Percentiles rank a stretch among this genome's conserved stretches.
These are phyloP conservation scores for Astropecten irregularis DNA, from an alignment of 53 echinoderm and acorn worm species.

Conservation along the genomic window DNA sequence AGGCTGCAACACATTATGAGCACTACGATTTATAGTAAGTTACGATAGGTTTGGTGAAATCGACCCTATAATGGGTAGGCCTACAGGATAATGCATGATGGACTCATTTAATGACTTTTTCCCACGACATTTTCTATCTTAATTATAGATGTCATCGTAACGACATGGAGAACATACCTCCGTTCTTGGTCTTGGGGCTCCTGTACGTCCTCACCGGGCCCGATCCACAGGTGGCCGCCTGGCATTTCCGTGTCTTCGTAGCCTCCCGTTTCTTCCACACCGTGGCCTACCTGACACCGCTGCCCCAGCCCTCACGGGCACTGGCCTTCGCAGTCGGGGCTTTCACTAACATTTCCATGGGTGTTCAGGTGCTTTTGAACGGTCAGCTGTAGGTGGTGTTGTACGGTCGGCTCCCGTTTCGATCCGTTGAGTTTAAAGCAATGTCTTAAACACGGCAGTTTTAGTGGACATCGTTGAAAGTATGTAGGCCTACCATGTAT, in stretches of 20 bases:
- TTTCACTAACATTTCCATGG: constrained; percentile 69
- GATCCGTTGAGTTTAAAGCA: too few species aligned
- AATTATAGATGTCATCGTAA: constrained; percentile 79
- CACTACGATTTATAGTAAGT: too few species aligned
- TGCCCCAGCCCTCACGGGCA: constrained; percentile 73
- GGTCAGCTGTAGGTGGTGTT: background rate
- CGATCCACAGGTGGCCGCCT: constrained; percentile 35
- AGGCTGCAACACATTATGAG: too few species aligned
- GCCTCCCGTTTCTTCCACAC: constrained; percentile 74
- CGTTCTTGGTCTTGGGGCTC: constrained; percentile 73
- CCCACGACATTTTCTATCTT: too few species aligned
- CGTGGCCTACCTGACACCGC: constrained; percentile 66
- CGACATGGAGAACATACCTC: constrained; percentile 87
- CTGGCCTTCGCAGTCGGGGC: constrained; percentile 53
- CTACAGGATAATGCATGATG: too few species aligned
- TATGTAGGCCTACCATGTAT: too few species aligned
- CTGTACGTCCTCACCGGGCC: constrained; percentile 73
- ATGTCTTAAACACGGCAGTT: too few species aligned
- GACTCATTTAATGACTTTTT: too few species aligned
- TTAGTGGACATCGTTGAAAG: too few species aligned
- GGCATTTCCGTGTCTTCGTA: constrained; percentile 73
- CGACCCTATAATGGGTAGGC: too few species aligned
- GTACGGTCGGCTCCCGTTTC: too few species aligned
- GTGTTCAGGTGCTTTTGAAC: constrained; percentile 45
- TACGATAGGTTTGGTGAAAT: too few species aligned